phyloP scores from a whole-genome alignment of 1,140 invertebrate species.

The Lerema accius region DNA sequence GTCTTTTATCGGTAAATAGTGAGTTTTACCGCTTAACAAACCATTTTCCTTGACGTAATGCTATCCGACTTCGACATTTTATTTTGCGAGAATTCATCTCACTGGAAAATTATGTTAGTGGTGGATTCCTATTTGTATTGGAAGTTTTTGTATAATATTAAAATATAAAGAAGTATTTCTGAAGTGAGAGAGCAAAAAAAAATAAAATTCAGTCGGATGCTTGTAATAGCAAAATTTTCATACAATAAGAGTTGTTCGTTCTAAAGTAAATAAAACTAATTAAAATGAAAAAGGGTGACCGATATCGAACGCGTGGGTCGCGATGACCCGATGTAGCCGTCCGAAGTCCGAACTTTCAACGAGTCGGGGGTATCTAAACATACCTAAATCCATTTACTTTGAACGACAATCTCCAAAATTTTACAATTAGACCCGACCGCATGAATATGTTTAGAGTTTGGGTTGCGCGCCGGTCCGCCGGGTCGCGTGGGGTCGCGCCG shows the following conservation, averaged over 20 bases:
- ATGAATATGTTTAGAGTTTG: slow-evolving; percentile 28
- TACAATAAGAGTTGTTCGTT: too few species aligned
- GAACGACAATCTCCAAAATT: slow-evolving; percentile 21
- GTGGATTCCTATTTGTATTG: too few species aligned
- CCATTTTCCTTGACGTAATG: background rate
- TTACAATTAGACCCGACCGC: slow-evolving; percentile 23
- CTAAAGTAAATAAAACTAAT: background rate
- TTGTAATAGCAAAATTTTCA: too few species aligned
- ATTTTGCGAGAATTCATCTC: background rate
- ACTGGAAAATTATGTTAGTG: too few species aligned
- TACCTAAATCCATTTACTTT: slow-evolving; percentile 22
- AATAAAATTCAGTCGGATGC: too few species aligned
- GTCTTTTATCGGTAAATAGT: background rate
- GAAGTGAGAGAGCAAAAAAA: too few species aligned
- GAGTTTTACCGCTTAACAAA: background rate
- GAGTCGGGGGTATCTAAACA: slow-evolving; percentile 12
- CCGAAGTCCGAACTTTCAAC: slow-evolving; percentile 19
- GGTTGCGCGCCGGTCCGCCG: too few species aligned
- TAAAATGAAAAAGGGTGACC: background rate
- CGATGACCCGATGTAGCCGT: background rate
- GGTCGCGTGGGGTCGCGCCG: too few species aligned
- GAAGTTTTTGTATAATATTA: too few species aligned
- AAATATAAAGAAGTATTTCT: too few species aligned
- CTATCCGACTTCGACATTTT: background rate
- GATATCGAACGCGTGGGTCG: background rate